Evolutionary conservation across 2,797 vertebrate genomes (phyloP), one percentile per base, ranked within the genome.

Genomic region (Nannoperca australis): DNA sequence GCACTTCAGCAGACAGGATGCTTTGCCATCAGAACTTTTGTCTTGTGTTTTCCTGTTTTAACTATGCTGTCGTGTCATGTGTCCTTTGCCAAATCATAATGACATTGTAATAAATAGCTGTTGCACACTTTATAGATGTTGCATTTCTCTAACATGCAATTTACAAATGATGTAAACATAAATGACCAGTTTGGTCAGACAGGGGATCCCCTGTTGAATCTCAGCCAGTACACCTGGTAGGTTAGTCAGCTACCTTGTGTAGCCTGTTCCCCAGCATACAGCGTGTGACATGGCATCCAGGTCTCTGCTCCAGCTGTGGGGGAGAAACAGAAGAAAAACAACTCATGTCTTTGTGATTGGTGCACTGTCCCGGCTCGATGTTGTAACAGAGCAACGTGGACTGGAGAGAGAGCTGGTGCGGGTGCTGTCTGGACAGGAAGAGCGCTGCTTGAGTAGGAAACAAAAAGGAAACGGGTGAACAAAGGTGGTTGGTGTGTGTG

Each of bases 351-450:
- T 86, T 78, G 56, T 58, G 73, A 66, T 82, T 0, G 44, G 40
- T 59, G 60, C 47, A 55, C 56, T 47, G 63, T 45, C 56, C 70
- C 58, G 49, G 63, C 74, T 81, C 36, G 4, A 40, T 64, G 44
- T 20, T 64, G 69, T 34, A 47, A 58, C 50, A 58, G 40, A 78
- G 73, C n/a, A 70, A 68, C 80, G 49, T 61, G 71, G 80, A 65
- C 38, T 73, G 70, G 67, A 73, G 62, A 40, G 59, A n/a, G 67
- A 32, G 62, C 55, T 50, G 67, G 72, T 86, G 87, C 91, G 93
- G 91, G 92, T 94, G 90, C 64, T 79, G 88, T 88, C 83, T 85
- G 88, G 80, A 72, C 90, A 87, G 92, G 89, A 93, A 90, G 78
- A 86, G 66, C 60, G 0, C 76, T 64, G 84, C 79, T 72, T 20